Evolutionary conservation across 2,888 invertebrate genomes (phyloP).

Genomic region (Andrena trimmerana): DNA sequence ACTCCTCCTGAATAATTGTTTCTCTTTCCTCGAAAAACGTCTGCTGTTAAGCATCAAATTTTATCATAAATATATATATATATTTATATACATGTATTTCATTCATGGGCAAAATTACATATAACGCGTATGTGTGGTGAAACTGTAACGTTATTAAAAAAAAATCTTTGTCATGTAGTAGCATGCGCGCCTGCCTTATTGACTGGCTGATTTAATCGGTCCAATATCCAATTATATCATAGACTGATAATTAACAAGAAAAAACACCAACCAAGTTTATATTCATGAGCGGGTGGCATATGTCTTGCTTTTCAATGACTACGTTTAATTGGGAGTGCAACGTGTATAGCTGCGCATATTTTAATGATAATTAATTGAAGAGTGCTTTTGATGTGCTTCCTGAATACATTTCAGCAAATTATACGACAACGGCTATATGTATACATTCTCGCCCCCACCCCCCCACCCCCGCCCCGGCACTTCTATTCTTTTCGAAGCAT

Average conservation of each 20-base stretch:
- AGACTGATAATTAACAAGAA: conserved; percentile 79
- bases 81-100: conserved; percentile 30
- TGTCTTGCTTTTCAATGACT: conserved; percentile 62
- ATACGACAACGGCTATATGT: not conserved
- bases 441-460: not conserved
- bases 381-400: conserved; percentile 50
- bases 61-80: conserved; percentile 41
- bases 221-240: conserved; percentile 78
- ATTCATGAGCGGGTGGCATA: conserved; percentile 68
- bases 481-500: conserved; percentile 7
- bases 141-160: conserved; percentile 21
- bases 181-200: conserved; percentile 69
- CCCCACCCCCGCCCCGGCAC: not conserved
- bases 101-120: conserved; percentile 35
- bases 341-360: conserved; percentile 41
- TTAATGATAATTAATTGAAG: conserved; percentile 39
- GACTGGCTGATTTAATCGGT: conserved; percentile 71
- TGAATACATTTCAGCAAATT: conserved; percentile 42
- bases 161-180: conserved; percentile 68
- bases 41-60: conserved; percentile 29
- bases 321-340: conserved; percentile 48
- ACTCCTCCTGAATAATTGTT: conserved; percentile 26
- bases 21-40: conserved; percentile 24
- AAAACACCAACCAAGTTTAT: conserved; percentile 70
- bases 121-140: conserved; percentile 8